Evolutionary conservation across 2,797 vertebrate genomes (phyloP), one percentile per base, ranked within the genome.

Genomic region (Tangara arthus): DNA sequence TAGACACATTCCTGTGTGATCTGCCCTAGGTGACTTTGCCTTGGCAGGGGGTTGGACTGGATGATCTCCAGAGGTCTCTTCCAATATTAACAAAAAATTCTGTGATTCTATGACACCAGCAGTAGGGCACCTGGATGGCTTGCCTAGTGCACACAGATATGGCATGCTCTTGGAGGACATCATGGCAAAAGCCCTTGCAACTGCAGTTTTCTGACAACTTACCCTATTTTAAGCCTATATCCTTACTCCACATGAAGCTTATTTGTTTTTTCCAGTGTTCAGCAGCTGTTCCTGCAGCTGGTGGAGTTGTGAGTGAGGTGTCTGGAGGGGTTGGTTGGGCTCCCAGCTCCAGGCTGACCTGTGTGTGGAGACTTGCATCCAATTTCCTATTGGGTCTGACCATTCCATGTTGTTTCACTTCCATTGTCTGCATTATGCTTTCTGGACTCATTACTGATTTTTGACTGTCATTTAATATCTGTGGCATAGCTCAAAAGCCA

Each of bases 321-420:
- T 32, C 12, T 11, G 23, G 35, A 63, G 34, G 21, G 15, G 2
- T 5, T 11, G 7, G 34, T 28, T 0, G 1, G 5, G 22, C 2
- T n/a, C 4, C 27, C 5, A 42, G 47, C 34, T 34, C 12, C 18
- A 8, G 64, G 22, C 21, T 85, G 6, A 8, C 1, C 1, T 9
- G 10, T 18, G 4, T 0, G 0, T 19, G 37, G 23, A 42, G n/a
- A 8, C 5, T 11, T 15, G 32, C 10, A 39, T 23, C 11, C 3
- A 0, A 1, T 68, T 42, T 37, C 12, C 23, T 47, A 6, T 37
- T 28, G 17, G 21, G 12, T 21, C 15, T 30, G 46, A n/a, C 28
- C 11, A 4, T 79, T 49, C 42, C 1, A 1, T 35, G 30, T 23
- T 55, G 37, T 44, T 42, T 69, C 7, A 7, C 11, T 65, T 73